Percentiles rank a stretch among this genome's conserved stretches.
Conservation (phyloP, 1,140 invertebrate species). For the Diuraphis noxia region DNA sequence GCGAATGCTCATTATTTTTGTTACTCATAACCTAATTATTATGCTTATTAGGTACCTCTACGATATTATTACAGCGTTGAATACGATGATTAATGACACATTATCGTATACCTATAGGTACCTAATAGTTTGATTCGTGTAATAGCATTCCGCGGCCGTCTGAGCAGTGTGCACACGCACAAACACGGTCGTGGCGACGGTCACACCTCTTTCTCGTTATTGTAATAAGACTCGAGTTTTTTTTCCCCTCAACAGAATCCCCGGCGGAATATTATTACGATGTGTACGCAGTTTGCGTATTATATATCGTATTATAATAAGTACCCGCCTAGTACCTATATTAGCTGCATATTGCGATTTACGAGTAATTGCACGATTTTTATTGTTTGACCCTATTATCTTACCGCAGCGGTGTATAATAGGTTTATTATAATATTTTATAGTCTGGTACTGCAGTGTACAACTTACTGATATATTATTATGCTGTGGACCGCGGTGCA, state of each 20-base stretch:
- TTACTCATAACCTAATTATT: not conserved
- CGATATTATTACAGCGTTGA: not conserved
- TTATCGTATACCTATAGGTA: too few relatives aligned
- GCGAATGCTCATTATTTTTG: not conserved
- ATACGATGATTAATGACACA: not conserved
- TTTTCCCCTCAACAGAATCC: not conserved
- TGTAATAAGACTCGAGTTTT: not conserved
- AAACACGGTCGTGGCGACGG: not conserved
- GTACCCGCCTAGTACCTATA: too few relatives aligned
- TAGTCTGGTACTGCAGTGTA: not conserved
- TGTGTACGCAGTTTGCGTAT: not conserved
- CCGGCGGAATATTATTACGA: not conserved
- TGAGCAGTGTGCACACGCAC: not conserved
- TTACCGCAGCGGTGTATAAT: not conserved
- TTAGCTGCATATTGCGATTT: conserved; percentile 1
- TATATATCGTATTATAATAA: not conserved
- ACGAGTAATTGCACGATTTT: conserved; percentile 9
- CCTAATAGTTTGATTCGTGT: not conserved
- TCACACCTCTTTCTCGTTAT: conserved; percentile 10
- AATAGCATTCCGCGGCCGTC: not conserved
- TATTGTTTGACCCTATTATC: conserved; percentile 19
- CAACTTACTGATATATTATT: not conserved
- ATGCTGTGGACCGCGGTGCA: not conserved
- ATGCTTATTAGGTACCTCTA: not conserved
- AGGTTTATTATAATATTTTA: conserved; percentile 10